These are phyloP conservation scores for Machimus rusticus DNA, from an alignment of 2,888 invertebrate genomes.

Conservation along the genomic window DNA sequence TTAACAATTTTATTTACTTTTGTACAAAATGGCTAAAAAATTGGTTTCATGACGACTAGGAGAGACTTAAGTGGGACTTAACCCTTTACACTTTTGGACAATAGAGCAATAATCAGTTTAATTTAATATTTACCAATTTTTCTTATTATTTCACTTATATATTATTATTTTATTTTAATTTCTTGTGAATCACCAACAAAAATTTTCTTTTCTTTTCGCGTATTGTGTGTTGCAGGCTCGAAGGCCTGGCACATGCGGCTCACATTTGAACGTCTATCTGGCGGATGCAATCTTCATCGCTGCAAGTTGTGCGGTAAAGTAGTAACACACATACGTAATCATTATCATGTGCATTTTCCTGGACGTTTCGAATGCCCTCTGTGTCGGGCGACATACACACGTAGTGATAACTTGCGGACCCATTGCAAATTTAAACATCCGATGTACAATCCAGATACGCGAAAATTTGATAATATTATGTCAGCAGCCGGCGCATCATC, in stretches of 20 bases:
- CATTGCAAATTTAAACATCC: slow-evolving; percentile 94
- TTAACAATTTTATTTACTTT: slow-evolving; percentile 35
- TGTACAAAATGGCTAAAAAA: slow-evolving; percentile 27
- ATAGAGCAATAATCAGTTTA: slow-evolving; percentile 31
- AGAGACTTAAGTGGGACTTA: not conserved
- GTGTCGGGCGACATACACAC: slow-evolving; percentile 89
- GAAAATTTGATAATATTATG: slow-evolving; percentile 81
- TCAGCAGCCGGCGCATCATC: slow-evolving; percentile 64
- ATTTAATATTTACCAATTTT: slow-evolving; percentile 20
- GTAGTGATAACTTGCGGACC: slow-evolving; percentile 91
- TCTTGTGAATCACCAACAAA: slow-evolving; percentile 61
- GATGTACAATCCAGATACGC: slow-evolving; percentile 84
- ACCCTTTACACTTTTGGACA: slow-evolving; percentile 20
- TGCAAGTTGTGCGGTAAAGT: slow-evolving; percentile 94
- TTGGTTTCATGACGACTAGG: not conserved
- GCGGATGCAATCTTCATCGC: slow-evolving; percentile 91
- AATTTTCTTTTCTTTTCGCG: slow-evolving; percentile 61
- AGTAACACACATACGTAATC: slow-evolving; percentile 93
- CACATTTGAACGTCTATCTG: slow-evolving; percentile 92
- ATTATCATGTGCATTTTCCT: slow-evolving; percentile 93
- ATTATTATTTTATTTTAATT: slow-evolving; percentile 49
- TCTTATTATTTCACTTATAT: slow-evolving; percentile 43
- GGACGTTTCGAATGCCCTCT: slow-evolving; percentile 91
- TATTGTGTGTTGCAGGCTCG: slow-evolving; percentile 77
- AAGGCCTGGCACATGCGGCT: slow-evolving; percentile 95